These are phyloP conservation scores for Sapayoa aenigma DNA, from an alignment of 2,113 vertebrate species.

Conservation along the genomic window DNA sequence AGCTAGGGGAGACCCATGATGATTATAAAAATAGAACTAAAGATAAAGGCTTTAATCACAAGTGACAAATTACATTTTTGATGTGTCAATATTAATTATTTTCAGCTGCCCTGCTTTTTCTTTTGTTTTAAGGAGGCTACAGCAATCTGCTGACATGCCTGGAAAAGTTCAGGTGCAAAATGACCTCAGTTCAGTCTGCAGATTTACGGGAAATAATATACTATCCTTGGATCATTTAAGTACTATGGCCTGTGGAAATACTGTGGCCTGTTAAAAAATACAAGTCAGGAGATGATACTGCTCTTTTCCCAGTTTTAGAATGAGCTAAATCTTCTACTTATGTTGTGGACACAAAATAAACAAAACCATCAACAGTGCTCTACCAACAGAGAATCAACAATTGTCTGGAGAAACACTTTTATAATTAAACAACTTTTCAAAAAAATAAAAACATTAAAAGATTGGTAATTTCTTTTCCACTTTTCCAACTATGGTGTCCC, in stretches of 20 bases:
- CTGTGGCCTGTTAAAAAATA: not conserved
- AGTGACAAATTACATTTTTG: conserved; percentile 69
- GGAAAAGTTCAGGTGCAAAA: conserved; percentile 67
- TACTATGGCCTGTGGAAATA: conserved; percentile 1
- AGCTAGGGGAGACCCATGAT: conserved; percentile 55
- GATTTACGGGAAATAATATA: conserved; percentile 60
- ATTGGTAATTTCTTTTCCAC: not conserved
- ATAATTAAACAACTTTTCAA: not conserved
- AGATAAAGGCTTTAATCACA: conserved; percentile 67
- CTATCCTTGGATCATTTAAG: conserved; percentile 27
- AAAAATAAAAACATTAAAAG: not conserved
- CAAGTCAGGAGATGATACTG: not conserved
- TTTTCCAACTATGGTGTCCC: not conserved
- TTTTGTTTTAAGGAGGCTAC: conserved; percentile 62
- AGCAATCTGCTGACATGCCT: conserved; percentile 54
- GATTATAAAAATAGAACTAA: conserved; percentile 65
- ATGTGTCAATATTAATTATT: conserved; percentile 71
- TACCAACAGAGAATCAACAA: not conserved
- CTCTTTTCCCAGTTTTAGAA: not conserved
- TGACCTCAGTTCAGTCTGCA: conserved; percentile 57
- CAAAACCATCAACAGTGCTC: not conserved
- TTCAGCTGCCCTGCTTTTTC: conserved; percentile 58
- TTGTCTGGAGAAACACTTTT: not conserved
- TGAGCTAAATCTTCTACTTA: not conserved
- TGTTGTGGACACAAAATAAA: not conserved